These are phyloP conservation scores for Parasteatoda tepidariorum DNA, from an alignment of 1,140 invertebrate species.

Conservation along the genomic window DNA sequence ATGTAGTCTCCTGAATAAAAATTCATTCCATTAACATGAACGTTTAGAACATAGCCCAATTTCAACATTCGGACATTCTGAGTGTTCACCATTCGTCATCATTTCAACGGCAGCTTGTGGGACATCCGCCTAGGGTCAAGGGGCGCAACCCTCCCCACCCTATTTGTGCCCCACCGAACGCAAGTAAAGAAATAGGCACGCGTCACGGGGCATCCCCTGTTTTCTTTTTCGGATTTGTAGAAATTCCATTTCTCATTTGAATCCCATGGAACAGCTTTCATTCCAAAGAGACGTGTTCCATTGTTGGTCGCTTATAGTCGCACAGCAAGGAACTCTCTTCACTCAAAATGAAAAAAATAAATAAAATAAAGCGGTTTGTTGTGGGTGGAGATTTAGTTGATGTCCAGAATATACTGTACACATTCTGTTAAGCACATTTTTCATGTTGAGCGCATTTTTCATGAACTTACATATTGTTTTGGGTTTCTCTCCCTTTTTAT, in stretches of 20 bases:
- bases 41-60: neutral
- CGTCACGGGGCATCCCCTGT: neutral
- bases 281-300: constrained; percentile 5
- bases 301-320: constrained; percentile 18
- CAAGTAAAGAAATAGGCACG: constrained; percentile 3
- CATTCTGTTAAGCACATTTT: no score
- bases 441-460: no score
- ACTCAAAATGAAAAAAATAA: no score
- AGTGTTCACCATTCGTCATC: constrained; percentile 25
- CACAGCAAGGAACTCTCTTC: constrained; percentile 7
- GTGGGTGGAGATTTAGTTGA: no score
- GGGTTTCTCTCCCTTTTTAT: no score
- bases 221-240: constrained; percentile 12
- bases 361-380: no score
- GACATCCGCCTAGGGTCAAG: constrained; percentile 25
- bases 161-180: neutral
- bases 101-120: constrained; percentile 19
- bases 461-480: no score
- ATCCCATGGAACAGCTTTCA: constrained; percentile 2
- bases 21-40: constrained; percentile 40
- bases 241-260: constrained; percentile 25
- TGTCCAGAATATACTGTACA: no score
- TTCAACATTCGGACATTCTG: neutral
- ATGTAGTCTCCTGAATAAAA: constrained; percentile 27
- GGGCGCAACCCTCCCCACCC: neutral